Evolutionary conservation across 2,888 invertebrate genomes (phyloP), one percentile per base, ranked within the genome.

Genomic region (Hedychridium roseum): DNA sequence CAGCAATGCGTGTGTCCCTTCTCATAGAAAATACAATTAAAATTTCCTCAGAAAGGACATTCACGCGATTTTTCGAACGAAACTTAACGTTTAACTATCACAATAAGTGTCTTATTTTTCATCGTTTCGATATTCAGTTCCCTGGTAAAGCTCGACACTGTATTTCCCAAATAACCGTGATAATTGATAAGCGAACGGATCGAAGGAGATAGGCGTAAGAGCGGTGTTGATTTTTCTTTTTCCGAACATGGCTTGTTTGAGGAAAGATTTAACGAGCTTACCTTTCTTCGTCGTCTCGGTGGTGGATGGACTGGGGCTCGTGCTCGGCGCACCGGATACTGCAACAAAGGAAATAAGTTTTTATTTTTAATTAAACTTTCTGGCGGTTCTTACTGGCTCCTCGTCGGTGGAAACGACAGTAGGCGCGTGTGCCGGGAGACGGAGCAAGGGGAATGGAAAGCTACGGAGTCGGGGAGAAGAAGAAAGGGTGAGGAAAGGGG

Each of bases 271-370:
- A 15, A 31, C 12, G 31, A 31, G 6, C 70, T 75, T 53, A 77
- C 78, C 71, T 73, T 74, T 76, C 50, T 80, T 80, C 47, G 81
- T 76, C 52, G 84, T 81, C 67, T 84, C 85, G 44, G 87, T 87
- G 48, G 90, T 90, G 52, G 87, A 86, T 35, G 91, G 89, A 71
- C 86, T 87, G 47, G 91, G 88, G 59, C 89, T 87, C 40, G 92
- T 91, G 47, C 91, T 91, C 38, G 92, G 91, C 43, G 91, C 90
- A 60, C 87, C 85, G 23, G 92, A 90, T 69, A 88, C 92, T 92
- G 80, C 47, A 79, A 79, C 60, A 64, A 51, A 56, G 62, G 59
- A 61, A 67, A 68, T 49, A 67, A 68, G 56, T 71, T 71, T 66
- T 69, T 68, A 64, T 70, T 70, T 71, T 70, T 68, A 71, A 71